Evolutionary conservation across 2,888 invertebrate genomes (phyloP).

Genomic region (Sycophila texana): DNA sequence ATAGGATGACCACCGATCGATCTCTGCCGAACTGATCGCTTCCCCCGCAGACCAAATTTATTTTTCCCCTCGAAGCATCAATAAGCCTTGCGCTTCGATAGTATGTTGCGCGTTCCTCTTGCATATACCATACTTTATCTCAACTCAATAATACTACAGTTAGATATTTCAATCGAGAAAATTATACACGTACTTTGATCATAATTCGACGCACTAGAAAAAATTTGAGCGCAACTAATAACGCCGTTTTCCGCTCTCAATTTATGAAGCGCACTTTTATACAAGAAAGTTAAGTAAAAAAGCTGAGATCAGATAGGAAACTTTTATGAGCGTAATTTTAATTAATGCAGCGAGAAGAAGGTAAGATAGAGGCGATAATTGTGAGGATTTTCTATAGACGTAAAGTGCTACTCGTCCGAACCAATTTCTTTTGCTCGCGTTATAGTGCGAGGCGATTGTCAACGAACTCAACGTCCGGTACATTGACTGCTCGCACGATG

Average conservation of each 20-base stretch:
- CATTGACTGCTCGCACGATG: constrained; percentile 59
- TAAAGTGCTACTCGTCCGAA: constrained; percentile 11
- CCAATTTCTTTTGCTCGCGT: constrained; percentile 21
- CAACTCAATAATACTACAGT: constrained; percentile 13
- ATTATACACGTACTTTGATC: no score
- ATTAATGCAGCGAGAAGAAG: constrained; percentile 40
- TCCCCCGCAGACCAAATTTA: constrained; percentile 55
- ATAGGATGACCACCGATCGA: constrained; percentile 57
- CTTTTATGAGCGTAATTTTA: constrained; percentile 25
- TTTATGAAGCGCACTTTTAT: no score
- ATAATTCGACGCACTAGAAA: no score
- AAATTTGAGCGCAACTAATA: no score
- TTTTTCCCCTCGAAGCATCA: constrained; percentile 55
- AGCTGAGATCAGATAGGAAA: constrained; percentile 10
- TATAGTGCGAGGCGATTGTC: constrained; percentile 19
- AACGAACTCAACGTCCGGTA: constrained; percentile 50
- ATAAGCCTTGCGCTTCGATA: constrained; percentile 48
- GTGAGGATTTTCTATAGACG: constrained; percentile 32
- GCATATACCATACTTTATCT: constrained; percentile 28
- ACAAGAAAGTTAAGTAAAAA: no score
- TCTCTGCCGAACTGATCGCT: constrained; percentile 56
- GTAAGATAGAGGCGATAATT: constrained; percentile 15
- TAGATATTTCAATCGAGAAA: constrained; percentile 5
- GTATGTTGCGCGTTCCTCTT: constrained; percentile 2
- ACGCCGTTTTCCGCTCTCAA: no score